phyloP scores from a whole-genome alignment of 2,797 vertebrate species.

The Pangasius mekongensis region DNA sequence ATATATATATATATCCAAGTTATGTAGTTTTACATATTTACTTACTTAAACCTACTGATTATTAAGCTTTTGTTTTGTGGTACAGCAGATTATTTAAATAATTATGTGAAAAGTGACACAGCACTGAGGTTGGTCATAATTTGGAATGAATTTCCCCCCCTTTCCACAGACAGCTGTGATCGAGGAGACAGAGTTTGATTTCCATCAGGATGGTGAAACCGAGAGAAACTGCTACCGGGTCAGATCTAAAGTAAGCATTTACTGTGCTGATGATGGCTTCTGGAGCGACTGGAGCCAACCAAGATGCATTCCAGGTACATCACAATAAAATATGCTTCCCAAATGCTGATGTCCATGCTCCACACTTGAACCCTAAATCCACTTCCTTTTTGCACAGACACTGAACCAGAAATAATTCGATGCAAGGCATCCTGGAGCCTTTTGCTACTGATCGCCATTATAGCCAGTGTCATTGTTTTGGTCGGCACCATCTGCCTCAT shows the following conservation, averaged over 20 bases:
- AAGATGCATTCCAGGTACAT: slow-evolving; percentile 67
- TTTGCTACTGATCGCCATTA: not conserved
- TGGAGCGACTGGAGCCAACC: slow-evolving; percentile 77
- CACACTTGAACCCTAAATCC: not conserved
- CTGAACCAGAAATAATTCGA: too few relatives aligned
- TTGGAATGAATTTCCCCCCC: not conserved
- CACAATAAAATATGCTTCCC: not conserved
- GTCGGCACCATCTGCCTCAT: slow-evolving; percentile 32
- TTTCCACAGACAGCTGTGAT: slow-evolving; percentile 54
- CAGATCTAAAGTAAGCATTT: slow-evolving; percentile 68
- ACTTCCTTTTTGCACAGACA: slow-evolving; percentile 23
- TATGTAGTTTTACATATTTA: not conserved
- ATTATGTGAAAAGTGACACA: not conserved
- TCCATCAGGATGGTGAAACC: not conserved
- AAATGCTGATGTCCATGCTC: not conserved
- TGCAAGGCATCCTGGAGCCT: not conserved
- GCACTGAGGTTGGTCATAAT: not conserved
- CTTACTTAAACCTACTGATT: not conserved
- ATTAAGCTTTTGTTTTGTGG: not conserved
- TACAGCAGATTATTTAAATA: not conserved
- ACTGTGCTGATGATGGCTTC: slow-evolving; percentile 67
- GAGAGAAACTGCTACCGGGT: slow-evolving; percentile 68
- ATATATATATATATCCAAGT: not conserved
- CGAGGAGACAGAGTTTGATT: slow-evolving; percentile 45
- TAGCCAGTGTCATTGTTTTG: slow-evolving; percentile 18